These are phyloP conservation scores for Drosophila mayri DNA, from an alignment of 1,140 invertebrate species.

Conservation along the genomic window DNA sequence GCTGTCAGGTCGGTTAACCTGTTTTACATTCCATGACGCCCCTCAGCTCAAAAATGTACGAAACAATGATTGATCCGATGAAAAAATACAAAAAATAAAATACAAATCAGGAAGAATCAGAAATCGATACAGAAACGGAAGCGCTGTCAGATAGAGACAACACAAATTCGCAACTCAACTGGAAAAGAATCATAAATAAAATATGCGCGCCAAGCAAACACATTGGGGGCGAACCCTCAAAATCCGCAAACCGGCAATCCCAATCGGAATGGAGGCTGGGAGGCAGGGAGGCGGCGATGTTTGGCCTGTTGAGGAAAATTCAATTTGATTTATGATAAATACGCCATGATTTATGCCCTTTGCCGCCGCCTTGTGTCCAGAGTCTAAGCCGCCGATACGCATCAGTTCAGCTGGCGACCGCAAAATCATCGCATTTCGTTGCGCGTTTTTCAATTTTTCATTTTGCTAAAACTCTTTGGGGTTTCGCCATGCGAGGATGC, in stretches of 20 bases:
- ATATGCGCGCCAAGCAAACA: constrained; percentile 60
- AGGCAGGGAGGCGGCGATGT: background rate
- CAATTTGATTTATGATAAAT: constrained; percentile 83
- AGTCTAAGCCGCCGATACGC: constrained; percentile 63
- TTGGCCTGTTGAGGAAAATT: constrained; percentile 59
- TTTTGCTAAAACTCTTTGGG: constrained; percentile 68
- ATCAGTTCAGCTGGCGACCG: constrained; percentile 54
- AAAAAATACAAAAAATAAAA: constrained; percentile 4
- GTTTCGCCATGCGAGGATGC: constrained; percentile 21
- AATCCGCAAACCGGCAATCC: constrained; percentile 12
- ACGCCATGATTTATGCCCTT: constrained; percentile 80
- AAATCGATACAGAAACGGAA: constrained; percentile 37
- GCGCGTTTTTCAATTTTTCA: constrained; percentile 69
- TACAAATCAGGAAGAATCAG: constrained; percentile 29
- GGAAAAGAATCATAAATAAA: constrained; percentile 80
- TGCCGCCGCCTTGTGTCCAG: constrained; percentile 66
- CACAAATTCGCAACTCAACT: constrained; percentile 72
- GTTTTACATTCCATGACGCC: constrained; percentile 13
- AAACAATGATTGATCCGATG: constrained; percentile 39
- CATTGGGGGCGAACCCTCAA: constrained; percentile 22
- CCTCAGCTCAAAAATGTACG: constrained; percentile 3
- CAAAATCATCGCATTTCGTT: constrained; percentile 65
- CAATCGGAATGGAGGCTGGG: constrained; percentile 23
- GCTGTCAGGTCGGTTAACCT: constrained; percentile 36
- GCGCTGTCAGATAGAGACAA: constrained; percentile 53